Evolutionary conservation across 2,888 invertebrate genomes (phyloP), one percentile per base, ranked within the genome.

Genomic region (Zhuqinia jingwanae): DNA sequence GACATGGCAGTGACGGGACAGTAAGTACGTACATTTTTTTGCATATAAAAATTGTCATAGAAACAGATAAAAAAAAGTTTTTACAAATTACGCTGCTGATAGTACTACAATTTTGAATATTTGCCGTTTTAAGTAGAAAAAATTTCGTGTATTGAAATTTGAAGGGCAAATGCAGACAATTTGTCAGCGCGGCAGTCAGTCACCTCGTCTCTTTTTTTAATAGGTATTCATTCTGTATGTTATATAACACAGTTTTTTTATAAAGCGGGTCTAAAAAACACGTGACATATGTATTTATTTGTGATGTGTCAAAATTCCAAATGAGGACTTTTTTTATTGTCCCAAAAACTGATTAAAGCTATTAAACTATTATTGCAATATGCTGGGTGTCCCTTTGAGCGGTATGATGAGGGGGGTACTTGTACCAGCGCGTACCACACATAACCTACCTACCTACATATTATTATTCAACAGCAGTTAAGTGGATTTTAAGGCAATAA

Each of bases 101-200:
- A n/a, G n/a, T n/a, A n/a, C 47, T 6, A 22, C 45, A 20, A 17
- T 11, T 70, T 70, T 45, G 3, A 30, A 65, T 65, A 36, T 65
- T 36, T 65, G 36, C 63, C 63, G 63, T 36, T n/a, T 47, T 45
- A 70, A 70, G 25, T 65, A 65, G n/a, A n/a, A n/a, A n/a, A 65
- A 42, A 20, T 65, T 17, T 42, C 65, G 17, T 47, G 47, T 70
- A 22, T 47, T n/a, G n/a, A n/a, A n/a, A n/a, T n/a, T n/a, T 70
- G 70, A 70, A 70, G 70, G 70, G 70, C 70, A 70, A 25, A 70
- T 47, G 20, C 25, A 47, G 70, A n/a, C 25, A 70, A 70, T 47
- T 45, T 45, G 45, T 22, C 70, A 70, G n/a, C n/a, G n/a, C n/a
- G n/a, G n/a, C n/a, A n/a, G n/a, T n/a, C n/a, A n/a, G n/a, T n/a